phyloP scores from a whole-genome alignment of 2,888 invertebrate genomes.

The Actias luna region DNA sequence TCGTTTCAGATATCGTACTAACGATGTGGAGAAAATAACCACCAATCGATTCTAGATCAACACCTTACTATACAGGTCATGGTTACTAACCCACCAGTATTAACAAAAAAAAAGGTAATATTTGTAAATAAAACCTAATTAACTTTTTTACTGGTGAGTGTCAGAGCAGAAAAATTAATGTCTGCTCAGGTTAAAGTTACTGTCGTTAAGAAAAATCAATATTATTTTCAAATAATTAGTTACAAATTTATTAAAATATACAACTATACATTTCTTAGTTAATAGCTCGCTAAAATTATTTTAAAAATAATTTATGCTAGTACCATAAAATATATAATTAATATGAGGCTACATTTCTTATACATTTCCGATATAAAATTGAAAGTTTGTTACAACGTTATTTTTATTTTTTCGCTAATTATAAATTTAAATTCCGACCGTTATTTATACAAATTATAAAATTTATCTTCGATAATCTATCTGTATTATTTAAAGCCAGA shows the following conservation, averaged over 20 bases:
- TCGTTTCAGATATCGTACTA: too few relatives aligned
- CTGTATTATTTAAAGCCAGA: neutral
- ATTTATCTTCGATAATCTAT: neutral
- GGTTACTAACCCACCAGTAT: neutral
- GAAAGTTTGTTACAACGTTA: too few relatives aligned
- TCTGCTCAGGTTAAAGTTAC: too few relatives aligned
- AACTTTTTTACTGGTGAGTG: too few relatives aligned
- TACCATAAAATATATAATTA: neutral
- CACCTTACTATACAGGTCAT: neutral
- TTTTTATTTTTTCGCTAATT: too few relatives aligned
- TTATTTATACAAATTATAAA: constrained; percentile 1
- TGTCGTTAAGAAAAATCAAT: neutral
- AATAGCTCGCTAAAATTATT: neutral
- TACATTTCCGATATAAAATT: too few relatives aligned
- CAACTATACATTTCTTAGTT: neutral
- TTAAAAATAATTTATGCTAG: neutral
- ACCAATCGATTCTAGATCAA: neutral
- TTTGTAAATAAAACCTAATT: too few relatives aligned
- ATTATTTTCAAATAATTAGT: neutral
- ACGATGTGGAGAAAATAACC: neutral
- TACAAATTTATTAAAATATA: neutral
- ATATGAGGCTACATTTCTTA: too few relatives aligned
- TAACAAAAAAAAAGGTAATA: neutral
- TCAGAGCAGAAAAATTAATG: too few relatives aligned
- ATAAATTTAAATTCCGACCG: neutral